These are phyloP conservation scores for Menidia menidia DNA, from an alignment of 2,797 vertebrate genomes.

Conservation along the genomic window DNA sequence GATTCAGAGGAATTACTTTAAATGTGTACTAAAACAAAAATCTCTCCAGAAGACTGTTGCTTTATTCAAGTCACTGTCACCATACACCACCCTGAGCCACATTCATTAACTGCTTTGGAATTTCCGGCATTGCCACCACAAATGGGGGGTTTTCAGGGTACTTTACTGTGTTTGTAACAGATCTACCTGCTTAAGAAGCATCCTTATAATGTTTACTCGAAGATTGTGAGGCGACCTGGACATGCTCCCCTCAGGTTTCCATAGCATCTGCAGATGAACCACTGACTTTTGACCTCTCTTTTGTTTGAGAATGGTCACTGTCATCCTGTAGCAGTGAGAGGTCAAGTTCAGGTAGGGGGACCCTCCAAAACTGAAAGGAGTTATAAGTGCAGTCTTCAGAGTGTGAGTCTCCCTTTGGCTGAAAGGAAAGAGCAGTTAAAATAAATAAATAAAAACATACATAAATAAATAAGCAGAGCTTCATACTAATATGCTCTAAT, in stretches of 20 bases:
- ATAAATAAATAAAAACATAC: neutral
- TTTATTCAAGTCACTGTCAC: neutral
- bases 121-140: neutral
- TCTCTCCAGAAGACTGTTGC: neutral
- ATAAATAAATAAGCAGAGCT: neutral
- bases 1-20: neutral
- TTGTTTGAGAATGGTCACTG: conserved; percentile 1
- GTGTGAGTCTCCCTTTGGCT: conserved; percentile 42
- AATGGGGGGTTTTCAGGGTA: conserved; percentile 7
- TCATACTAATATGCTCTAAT: too few relatives aligned
- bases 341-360: conserved; percentile 88
- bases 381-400: conserved; percentile 83
- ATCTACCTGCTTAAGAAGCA: conserved; percentile 1
- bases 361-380: conserved; percentile 93
- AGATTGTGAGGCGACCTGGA: neutral
- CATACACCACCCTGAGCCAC: conserved; percentile 7
- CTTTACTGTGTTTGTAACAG: neutral
- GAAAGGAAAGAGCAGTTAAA: conserved; percentile 6
- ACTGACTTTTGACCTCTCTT: conserved; percentile 39
- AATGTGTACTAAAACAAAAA: neutral
- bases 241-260: conserved; percentile 85
- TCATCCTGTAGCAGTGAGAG: conserved; percentile 84
- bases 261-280: conserved; percentile 78
- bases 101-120: neutral
- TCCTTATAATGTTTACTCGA: neutral